Evolutionary conservation across 2,797 vertebrate genomes (phyloP).

Genomic region (Mormyrops attenuatus): DNA sequence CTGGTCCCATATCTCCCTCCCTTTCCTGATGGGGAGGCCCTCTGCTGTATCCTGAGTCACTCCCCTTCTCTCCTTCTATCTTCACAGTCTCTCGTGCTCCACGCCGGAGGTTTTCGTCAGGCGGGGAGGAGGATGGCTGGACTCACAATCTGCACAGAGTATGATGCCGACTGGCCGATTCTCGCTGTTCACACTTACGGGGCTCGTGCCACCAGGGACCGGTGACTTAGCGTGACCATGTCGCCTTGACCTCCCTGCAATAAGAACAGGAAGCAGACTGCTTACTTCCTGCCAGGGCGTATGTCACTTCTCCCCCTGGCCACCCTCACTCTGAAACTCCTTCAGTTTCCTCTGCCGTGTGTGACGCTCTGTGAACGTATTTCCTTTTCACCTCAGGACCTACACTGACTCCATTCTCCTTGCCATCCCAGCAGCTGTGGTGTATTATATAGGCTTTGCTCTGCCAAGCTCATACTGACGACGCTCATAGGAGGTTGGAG

Average conservation of each 20-base stretch:
- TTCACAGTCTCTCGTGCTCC: slow-evolving; percentile 64
- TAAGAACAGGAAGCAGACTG: neutral
- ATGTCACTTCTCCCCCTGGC: neutral
- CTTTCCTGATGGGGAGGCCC: neutral
- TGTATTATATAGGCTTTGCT: neutral
- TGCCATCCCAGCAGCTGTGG: neutral
- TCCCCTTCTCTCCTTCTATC: slow-evolving; percentile 32
- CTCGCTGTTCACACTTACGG: neutral
- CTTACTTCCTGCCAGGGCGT: neutral
- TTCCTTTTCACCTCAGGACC: neutral
- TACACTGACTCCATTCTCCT: neutral
- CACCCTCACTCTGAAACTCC: neutral
- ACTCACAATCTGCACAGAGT: slow-evolving; percentile 89
- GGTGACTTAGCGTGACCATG: neutral
- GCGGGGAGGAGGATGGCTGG: slow-evolving; percentile 84
- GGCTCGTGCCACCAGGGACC: neutral
- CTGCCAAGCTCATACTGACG: neutral
- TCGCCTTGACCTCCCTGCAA: neutral
- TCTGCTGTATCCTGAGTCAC: slow-evolving; percentile 26
- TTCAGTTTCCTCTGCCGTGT: neutral
- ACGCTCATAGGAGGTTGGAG: neutral
- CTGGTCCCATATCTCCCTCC: neutral
- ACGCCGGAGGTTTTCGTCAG: slow-evolving; percentile 78
- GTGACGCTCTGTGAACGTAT: neutral
- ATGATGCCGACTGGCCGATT: slow-evolving; percentile 35